phyloP scores from a whole-genome alignment of 2,113 vertebrate genomes.

The Porphyrio hochstetteri region DNA sequence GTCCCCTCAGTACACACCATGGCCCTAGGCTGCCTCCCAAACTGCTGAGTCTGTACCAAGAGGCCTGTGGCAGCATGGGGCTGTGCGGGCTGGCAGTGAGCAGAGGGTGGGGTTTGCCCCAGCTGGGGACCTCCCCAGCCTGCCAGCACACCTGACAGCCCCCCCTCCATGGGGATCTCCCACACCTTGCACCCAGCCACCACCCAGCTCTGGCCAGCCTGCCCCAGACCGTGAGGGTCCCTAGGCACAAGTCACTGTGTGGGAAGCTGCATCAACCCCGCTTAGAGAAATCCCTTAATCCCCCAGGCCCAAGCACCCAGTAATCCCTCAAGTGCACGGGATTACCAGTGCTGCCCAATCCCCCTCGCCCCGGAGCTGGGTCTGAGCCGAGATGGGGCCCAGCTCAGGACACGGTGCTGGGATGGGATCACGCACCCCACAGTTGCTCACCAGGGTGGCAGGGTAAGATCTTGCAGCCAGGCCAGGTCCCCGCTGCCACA shows the following conservation, averaged over 20 bases:
- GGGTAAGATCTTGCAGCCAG: background rate
- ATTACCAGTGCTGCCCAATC: background rate
- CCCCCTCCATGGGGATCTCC: background rate
- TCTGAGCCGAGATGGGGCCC: background rate
- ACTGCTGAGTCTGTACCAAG: background rate
- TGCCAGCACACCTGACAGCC: background rate
- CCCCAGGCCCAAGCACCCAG: background rate
- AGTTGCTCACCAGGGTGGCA: background rate
- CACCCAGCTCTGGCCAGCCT: background rate
- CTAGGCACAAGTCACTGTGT: constrained; percentile 10
- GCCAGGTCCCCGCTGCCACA: fast-evolving
- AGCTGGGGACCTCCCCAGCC: background rate
- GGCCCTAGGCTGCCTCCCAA: background rate
- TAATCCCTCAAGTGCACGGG: constrained; percentile 10
- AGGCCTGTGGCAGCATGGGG: background rate
- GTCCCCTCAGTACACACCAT: fast-evolving
- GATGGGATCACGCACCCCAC: fast-evolving
- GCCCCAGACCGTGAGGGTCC: background rate
- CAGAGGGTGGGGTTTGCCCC: no score
- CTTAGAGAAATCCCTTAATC: constrained; percentile 68
- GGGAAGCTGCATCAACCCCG: background rate
- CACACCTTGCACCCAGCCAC: background rate
- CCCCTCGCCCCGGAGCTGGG: background rate
- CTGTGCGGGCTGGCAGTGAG: fast-evolving
- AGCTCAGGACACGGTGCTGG: background rate